phyloP scores from a whole-genome alignment of 2,797 vertebrate species.

The Lepus oiostolus region DNA sequence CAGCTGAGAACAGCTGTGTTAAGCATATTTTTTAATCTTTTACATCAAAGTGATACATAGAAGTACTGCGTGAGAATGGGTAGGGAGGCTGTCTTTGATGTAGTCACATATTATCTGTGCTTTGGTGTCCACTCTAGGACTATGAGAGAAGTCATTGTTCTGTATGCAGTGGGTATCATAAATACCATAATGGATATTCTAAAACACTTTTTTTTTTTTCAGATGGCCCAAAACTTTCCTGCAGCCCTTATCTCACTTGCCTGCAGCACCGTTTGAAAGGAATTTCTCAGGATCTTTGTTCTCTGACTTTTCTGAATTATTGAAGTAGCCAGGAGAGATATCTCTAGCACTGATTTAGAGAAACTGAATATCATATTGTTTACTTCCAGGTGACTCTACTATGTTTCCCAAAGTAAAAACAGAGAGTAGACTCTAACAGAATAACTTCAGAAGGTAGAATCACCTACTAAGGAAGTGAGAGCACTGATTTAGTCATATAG shows the following conservation, averaged over 20 bases:
- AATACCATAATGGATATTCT: conserved; percentile 5
- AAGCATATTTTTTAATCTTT: conserved; percentile 55
- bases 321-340: conserved; percentile 19
- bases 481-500: conserved; percentile 28
- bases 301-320: conserved; percentile 45
- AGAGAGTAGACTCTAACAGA: conserved; percentile 41
- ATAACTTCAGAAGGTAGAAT: conserved; percentile 42
- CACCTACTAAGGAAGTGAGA: conserved; percentile 45
- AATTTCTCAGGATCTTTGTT: conserved; percentile 42
- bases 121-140: not conserved
- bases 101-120: not conserved
- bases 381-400: not conserved
- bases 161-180: conserved; percentile 34
- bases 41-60: conserved; percentile 71
- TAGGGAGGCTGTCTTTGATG: conserved; percentile 55
- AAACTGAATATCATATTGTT: conserved; percentile 24
- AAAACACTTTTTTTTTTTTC: conserved; percentile 57
- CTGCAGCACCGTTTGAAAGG: conserved; percentile 52
- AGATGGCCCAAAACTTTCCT: conserved; percentile 34
- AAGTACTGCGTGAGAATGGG: not conserved
- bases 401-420: conserved; percentile 47
- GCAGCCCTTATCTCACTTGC: conserved; percentile 21
- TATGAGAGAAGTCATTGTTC: conserved; percentile 53
- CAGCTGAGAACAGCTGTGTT: conserved; percentile 67
- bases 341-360: not conserved